Percentiles rank a stretch among this genome's conserved stretches.
phyloP scores from a whole-genome alignment of 2,888 invertebrate species.

The Andricus curvator region DNA sequence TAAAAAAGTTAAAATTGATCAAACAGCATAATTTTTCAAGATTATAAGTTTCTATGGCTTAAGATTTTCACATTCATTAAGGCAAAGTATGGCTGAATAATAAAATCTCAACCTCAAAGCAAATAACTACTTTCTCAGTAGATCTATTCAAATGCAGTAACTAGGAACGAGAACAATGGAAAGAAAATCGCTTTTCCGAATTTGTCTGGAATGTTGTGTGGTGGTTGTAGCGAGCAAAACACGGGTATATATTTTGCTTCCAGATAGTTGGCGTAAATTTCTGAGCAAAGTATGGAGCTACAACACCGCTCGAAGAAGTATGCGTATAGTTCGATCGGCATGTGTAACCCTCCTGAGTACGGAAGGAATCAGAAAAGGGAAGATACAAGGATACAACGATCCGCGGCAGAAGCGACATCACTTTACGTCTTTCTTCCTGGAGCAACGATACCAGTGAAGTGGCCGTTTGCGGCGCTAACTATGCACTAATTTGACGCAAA shows the following conservation, averaged over 20 bases:
- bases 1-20: too few species aligned
- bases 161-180: neutral
- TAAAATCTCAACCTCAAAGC: neutral
- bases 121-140: neutral
- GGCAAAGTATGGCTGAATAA: neutral
- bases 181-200: neutral
- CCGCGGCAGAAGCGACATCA: slow-evolving; percentile 49
- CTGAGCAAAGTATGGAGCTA: neutral
- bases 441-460: slow-evolving; percentile 48
- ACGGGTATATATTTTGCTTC: slow-evolving; percentile 25
- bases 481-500: slow-evolving; percentile 62
- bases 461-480: slow-evolving; percentile 55
- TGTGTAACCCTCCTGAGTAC: slow-evolving; percentile 20
- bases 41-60: too few species aligned
- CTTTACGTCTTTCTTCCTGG: slow-evolving; percentile 54
- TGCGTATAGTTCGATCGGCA: slow-evolving; percentile 34
- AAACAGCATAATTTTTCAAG: too few species aligned
- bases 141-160: neutral
- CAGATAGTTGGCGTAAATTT: slow-evolving; percentile 24
- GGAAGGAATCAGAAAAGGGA: slow-evolving; percentile 47
- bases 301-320: neutral
- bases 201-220: slow-evolving; percentile 13
- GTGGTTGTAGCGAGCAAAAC: neutral
- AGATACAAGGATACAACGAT: slow-evolving; percentile 8
- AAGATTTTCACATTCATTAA: too few species aligned